Evolutionary conservation across 2,888 invertebrate genomes (phyloP).

Genomic region (Machimus atricapillus): DNA sequence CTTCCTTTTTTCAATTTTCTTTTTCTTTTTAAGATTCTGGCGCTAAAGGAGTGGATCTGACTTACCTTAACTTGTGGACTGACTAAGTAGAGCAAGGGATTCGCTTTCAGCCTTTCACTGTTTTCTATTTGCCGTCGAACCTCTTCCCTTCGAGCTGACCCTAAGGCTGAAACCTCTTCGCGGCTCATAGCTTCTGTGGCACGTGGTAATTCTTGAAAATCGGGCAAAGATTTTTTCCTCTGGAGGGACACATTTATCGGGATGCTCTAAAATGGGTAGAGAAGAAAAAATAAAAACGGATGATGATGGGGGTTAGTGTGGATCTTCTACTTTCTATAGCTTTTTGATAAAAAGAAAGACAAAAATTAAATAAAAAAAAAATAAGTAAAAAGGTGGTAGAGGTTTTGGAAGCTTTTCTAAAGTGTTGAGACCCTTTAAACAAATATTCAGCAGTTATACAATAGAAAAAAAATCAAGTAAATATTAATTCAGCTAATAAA

Average conservation of each 20-base stretch:
- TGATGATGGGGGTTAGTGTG: neutral
- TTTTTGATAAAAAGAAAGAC: neutral
- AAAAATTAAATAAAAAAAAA: neutral
- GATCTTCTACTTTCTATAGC: neutral
- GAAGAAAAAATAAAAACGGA: slow-evolving; percentile 47
- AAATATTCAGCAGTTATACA: neutral
- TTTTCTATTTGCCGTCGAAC: slow-evolving; percentile 90
- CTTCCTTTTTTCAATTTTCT: neutral
- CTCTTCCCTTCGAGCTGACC: slow-evolving; percentile 93
- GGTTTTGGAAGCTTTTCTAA: neutral
- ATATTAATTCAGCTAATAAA: neutral
- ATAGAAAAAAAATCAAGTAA: neutral
- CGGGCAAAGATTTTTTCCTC: slow-evolving; percentile 96
- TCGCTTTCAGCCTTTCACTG: slow-evolving; percentile 89
- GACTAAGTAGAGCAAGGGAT: slow-evolving; percentile 93
- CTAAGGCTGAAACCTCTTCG: slow-evolving; percentile 93
- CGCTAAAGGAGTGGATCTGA: slow-evolving; percentile 43
- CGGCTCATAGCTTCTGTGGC: slow-evolving; percentile 86
- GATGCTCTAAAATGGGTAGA: slow-evolving; percentile 69
- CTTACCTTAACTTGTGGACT: slow-evolving; percentile 96
- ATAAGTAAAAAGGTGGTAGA: neutral
- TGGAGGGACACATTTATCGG: slow-evolving; percentile 81
- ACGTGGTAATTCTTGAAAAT: slow-evolving; percentile 84
- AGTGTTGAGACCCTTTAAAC: neutral
- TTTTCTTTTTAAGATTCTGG: neutral